Percentiles rank a stretch among this genome's conserved stretches.
Evolutionary conservation across 2,113 vertebrate genomes (phyloP).

Genomic region (Pantherophis guttatus): DNA sequence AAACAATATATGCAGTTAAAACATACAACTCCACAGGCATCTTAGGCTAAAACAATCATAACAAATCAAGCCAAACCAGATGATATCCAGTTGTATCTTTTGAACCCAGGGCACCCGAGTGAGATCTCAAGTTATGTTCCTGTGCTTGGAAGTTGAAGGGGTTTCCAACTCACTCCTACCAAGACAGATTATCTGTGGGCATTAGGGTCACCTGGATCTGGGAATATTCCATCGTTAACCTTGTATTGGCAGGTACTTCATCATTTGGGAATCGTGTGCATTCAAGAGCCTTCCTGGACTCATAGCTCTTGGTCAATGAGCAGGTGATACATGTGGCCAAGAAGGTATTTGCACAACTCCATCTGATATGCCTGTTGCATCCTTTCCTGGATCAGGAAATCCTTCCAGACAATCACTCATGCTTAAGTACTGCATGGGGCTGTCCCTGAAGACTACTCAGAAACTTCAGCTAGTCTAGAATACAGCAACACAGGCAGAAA

Average conservation of each 20-base stretch:
- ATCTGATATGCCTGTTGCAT: background rate
- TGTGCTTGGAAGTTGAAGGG: background rate
- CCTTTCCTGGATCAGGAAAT: background rate
- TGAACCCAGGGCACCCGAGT: background rate
- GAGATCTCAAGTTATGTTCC: background rate
- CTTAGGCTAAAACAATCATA: background rate
- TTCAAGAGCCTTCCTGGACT: background rate
- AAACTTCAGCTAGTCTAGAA: background rate
- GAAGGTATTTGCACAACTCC: background rate
- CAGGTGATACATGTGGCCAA: background rate
- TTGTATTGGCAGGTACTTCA: background rate
- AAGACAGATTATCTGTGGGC: background rate
- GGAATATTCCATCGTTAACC: background rate
- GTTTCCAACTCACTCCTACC: background rate
- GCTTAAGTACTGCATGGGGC: background rate
- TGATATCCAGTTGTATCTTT: background rate
- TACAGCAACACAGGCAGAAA: background rate
- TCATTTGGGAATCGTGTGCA: background rate
- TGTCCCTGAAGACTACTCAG: background rate
- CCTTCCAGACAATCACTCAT: background rate
- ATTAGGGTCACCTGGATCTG: background rate
- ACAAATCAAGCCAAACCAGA: background rate
- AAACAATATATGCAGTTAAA: background rate
- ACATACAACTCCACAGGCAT: background rate
- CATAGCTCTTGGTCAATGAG: background rate